Conservation (phyloP, 2,113 vertebrate species). For the Rhagologus leucostigma region DNA sequence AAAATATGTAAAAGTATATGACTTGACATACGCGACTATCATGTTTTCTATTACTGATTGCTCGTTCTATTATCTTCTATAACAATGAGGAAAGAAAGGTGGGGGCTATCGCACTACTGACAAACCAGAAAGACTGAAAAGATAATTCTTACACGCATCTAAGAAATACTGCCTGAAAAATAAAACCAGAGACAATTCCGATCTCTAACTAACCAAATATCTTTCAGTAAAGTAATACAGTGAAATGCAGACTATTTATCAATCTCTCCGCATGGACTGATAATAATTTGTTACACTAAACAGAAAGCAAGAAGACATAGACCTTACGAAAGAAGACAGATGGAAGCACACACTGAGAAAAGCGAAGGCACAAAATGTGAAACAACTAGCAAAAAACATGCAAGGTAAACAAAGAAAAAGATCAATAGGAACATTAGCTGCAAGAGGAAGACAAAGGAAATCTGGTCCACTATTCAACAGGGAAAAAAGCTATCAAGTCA, state of each 20-base stretch:
- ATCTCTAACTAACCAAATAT: not conserved
- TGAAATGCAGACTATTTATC: not conserved
- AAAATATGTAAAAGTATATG: not conserved
- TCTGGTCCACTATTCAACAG: not conserved
- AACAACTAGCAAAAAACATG: not conserved
- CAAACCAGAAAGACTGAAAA: not conserved
- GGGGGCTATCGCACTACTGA: not conserved
- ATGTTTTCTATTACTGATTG: not conserved
- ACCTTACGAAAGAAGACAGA: not conserved
- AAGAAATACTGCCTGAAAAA: not conserved
- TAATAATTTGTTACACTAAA: not conserved
- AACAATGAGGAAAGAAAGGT: not conserved
- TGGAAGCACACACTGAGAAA: not conserved
- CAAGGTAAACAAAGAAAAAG: not conserved
- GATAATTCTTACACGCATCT: not conserved
- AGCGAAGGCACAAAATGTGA: not conserved
- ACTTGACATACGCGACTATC: not conserved
- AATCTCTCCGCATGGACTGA: not conserved
- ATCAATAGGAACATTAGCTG: not conserved
- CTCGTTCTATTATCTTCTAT: not conserved
- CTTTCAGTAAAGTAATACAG: not conserved
- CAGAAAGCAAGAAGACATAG: not conserved
- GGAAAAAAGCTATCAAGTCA: not conserved
- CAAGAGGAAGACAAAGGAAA: not conserved
- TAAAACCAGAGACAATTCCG: not conserved